Conservation (phyloP, 1,140 invertebrate species). For the Bicyclus anynana region DNA sequence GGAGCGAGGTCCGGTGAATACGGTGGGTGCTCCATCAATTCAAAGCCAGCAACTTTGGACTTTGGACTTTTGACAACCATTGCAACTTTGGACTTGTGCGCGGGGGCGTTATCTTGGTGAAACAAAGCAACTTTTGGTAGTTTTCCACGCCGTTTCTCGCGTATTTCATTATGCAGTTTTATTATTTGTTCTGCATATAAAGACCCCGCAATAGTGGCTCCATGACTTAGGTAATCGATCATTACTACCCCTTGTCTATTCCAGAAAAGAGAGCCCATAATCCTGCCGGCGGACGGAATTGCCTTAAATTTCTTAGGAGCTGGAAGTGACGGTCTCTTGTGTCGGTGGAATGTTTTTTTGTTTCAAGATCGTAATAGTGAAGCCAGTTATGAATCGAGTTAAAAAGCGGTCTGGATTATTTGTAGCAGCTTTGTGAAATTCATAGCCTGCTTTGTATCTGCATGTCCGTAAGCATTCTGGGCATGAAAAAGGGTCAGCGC, state of each 20-base stretch:
- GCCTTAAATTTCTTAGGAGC: neutral
- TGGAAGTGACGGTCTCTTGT: too few species aligned
- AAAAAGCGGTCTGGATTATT: too few species aligned
- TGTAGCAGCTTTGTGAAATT: too few species aligned
- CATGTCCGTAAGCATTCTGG: too few species aligned
- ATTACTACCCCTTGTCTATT: neutral
- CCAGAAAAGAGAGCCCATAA: neutral
- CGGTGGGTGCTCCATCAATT: neutral
- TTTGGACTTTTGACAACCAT: neutral
- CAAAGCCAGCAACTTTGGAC: too few species aligned
- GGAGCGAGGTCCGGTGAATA: neutral
- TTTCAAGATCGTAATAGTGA: too few species aligned
- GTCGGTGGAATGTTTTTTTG: too few species aligned
- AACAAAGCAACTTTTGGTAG: neutral
- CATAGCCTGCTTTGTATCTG: too few species aligned
- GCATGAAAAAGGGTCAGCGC: too few species aligned
- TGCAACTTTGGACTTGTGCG: slow-evolving; percentile 8
- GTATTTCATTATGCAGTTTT: neutral
- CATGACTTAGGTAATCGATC: neutral
- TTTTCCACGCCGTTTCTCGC: slow-evolving; percentile 7
- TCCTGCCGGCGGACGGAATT: neutral
- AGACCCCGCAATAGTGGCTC: neutral
- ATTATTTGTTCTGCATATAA: neutral
- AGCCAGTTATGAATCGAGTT: too few species aligned
- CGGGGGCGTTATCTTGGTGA: slow-evolving; percentile 54